Percentiles rank a stretch among this genome's conserved stretches.
Evolutionary conservation across 2,113 vertebrate genomes (phyloP).

Genomic region (Scomber japonicus): DNA sequence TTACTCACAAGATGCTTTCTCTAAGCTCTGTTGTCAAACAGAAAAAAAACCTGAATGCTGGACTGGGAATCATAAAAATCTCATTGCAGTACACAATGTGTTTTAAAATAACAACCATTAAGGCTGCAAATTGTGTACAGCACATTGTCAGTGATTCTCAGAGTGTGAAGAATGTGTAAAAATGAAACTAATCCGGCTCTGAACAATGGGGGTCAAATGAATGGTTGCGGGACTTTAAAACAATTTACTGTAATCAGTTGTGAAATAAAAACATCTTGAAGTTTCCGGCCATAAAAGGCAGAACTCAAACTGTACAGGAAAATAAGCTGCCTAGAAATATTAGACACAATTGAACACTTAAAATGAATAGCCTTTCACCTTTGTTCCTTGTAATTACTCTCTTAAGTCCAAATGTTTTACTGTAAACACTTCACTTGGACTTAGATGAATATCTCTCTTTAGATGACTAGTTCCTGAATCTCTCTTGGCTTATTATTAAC

Average conservation of each 20-base stretch:
- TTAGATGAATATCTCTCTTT: too few relatives aligned
- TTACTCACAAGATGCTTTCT: conserved; percentile 57
- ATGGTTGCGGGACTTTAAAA: background rate
- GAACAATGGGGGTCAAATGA: conserved; percentile 21
- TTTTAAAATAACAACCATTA: conserved; percentile 39
- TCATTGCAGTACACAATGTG: conserved; percentile 30
- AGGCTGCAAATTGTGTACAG: conserved; percentile 18
- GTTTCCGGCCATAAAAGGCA: background rate
- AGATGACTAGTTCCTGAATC: too few relatives aligned
- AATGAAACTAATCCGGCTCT: conserved; percentile 10
- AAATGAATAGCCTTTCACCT: background rate
- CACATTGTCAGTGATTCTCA: conserved; percentile 13
- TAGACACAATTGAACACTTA: background rate
- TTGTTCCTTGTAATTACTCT: too few relatives aligned
- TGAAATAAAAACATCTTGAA: background rate
- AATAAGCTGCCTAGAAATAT: background rate
- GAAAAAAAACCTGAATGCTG: conserved; percentile 31
- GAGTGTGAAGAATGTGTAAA: conserved; percentile 14
- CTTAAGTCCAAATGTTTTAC: too few relatives aligned
- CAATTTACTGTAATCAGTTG: background rate
- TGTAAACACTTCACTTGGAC: too few relatives aligned
- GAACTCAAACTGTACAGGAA: background rate
- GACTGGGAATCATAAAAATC: conserved; percentile 40
- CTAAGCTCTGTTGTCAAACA: conserved; percentile 44
- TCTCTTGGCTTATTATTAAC: too few relatives aligned